Evolutionary conservation across 2,888 invertebrate genomes (phyloP), one percentile per base, ranked within the genome.

Genomic region (Papilio elwesi): DNA sequence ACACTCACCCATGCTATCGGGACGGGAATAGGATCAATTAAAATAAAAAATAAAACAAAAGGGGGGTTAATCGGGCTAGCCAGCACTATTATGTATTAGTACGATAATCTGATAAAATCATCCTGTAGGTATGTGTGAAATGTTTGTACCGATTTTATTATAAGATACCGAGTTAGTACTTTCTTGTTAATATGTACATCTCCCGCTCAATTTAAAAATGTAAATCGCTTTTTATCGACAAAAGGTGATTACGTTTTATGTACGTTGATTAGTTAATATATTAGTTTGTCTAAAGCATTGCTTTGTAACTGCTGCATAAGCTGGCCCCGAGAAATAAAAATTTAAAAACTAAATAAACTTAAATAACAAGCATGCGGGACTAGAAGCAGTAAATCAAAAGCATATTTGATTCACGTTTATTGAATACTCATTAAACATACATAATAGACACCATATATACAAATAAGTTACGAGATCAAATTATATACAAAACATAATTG

Each of bases 361-460:
- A 88, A 86, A 76, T 77, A 81, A 84, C 67, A 91, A 92, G 92
- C 93, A 93, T 90, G 92, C 92, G 82, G 92, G 93, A 86, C 91
- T 90, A 90, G 76, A 92, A 92, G 93, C 93, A 92, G 78, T 87
- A 92, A 92, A 92, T 88, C 90, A 92, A 90, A 90, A 92, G 92
- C 91, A 74, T 80, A 82, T 88, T 92, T 91, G 87, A 87, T 89
- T 85, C 89, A 92, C 90, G 90, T 92, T 92, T 92, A 91, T 92
- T 93, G 87, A 83, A 89, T 89, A 90, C 81, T 87, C 82, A 83
- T 85, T 85, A 90, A 88, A 89, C 87, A 87, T 87, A 86, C 78
- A 86, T 81, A 86, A 84, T 80, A 83, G 82, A 62, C 85, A 86
- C 16, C 57, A 66, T 65, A 73, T 67, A 75, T 82, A 80, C 78